A percentile compares a stretch with the other conserved stretches of the same genome.
These are phyloP conservation scores for Myotis brandtii DNA, from an alignment of 2,113 vertebrate genomes.

Conservation along the genomic window DNA sequence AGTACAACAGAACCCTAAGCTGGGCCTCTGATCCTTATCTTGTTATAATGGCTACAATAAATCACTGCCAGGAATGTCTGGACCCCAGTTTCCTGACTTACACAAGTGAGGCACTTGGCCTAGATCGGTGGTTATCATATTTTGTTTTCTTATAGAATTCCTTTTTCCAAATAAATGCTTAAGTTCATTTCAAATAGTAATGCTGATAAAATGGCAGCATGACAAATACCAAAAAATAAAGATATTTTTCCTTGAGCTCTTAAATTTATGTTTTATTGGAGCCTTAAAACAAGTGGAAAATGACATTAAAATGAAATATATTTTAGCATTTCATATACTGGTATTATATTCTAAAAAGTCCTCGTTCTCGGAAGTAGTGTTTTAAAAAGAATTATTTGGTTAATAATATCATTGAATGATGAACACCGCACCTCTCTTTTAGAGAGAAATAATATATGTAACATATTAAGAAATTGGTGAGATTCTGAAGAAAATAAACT, in stretches of 20 bases:
- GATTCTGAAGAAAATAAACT: slow-evolving; percentile 10
- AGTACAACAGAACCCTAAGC: background rate
- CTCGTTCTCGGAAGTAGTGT: background rate
- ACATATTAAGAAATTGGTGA: background rate
- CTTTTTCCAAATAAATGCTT: slow-evolving; percentile 49
- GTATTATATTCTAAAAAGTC: background rate
- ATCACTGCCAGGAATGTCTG: slow-evolving; percentile 14
- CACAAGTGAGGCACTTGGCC: slow-evolving; percentile 21
- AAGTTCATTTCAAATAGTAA: slow-evolving; percentile 37
- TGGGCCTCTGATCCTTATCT: background rate
- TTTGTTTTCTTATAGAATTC: slow-evolving; percentile 21
- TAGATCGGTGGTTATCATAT: background rate
- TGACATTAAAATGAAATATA: slow-evolving; percentile 29
- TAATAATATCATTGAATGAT: slow-evolving; percentile 1
- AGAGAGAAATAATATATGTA: background rate
- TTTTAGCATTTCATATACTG: slow-evolving; percentile 37
- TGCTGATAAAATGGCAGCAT: slow-evolving; percentile 40
- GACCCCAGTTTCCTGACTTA: slow-evolving; percentile 11
- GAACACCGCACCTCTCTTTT: background rate
- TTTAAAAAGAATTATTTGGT: slow-evolving; percentile 5
- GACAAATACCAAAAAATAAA: background rate
- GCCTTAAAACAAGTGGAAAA: slow-evolving; percentile 26
- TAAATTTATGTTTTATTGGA: slow-evolving; percentile 55
- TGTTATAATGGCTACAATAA: slow-evolving; percentile 49
- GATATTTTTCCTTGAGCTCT: background rate